Conservation (phyloP, 2,113 vertebrate genomes). For the Romanogobio albipinnatus region DNA sequence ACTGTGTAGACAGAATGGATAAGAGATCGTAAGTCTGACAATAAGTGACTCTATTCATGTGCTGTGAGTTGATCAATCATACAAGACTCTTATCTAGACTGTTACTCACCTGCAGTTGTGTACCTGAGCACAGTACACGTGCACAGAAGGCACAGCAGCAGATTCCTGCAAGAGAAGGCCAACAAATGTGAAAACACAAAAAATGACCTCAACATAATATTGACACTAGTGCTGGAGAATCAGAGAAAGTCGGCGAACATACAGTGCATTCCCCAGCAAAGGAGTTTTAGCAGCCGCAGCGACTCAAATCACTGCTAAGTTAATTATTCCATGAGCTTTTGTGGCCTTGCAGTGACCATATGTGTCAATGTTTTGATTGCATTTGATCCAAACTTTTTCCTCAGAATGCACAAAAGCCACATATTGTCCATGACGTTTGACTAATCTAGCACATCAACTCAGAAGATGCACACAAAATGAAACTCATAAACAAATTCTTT, state of each 20-base stretch:
- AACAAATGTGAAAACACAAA: neutral
- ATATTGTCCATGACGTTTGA: neutral
- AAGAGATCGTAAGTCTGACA: neutral
- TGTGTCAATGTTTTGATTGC: neutral
- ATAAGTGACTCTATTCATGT: neutral
- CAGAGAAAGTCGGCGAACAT: too few species aligned
- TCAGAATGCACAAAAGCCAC: neutral
- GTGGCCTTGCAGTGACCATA: neutral
- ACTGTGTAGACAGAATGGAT: constrained; percentile 49
- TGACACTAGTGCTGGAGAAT: too few species aligned
- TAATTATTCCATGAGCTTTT: neutral
- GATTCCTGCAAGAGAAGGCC: constrained; percentile 59
- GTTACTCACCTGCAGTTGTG: constrained; percentile 66
- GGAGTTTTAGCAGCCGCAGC: neutral
- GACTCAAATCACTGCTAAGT: neutral
- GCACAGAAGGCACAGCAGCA: constrained; percentile 65
- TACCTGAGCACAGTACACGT: constrained; percentile 57
- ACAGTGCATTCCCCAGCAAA: too few species aligned
- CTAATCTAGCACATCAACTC: neutral
- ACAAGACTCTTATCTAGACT: neutral
- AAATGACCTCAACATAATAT: neutral
- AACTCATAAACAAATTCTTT: neutral
- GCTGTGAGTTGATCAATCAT: neutral
- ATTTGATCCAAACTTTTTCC: neutral
- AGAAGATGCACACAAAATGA: neutral